phyloP scores from a whole-genome alignment of 2,113 vertebrate genomes.

The Centrocercus urophasianus region DNA sequence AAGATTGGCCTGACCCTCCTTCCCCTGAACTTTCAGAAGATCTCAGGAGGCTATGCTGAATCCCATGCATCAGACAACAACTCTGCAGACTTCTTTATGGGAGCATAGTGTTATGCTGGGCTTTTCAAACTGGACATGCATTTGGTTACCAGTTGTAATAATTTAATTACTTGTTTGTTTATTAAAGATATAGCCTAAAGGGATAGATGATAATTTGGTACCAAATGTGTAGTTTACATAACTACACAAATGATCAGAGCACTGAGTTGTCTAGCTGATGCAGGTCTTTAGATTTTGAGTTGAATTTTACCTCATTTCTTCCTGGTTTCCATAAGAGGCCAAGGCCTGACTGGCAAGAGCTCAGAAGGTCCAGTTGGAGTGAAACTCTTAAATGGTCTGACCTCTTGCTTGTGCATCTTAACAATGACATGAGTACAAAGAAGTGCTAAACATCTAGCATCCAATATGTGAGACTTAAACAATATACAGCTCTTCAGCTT shows the following conservation, averaged over 20 bases:
- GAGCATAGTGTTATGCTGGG: background rate
- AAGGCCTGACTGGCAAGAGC: background rate
- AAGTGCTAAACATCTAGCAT: background rate
- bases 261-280: background rate
- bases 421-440: background rate
- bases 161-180: background rate
- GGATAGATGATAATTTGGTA: background rate
- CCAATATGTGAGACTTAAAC: fast-evolving
- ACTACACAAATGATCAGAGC: background rate
- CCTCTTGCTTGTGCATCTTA: background rate
- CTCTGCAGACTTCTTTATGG: background rate
- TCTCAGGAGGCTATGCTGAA: background rate
- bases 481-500: background rate
- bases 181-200: background rate
- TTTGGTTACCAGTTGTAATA: background rate
- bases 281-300: background rate
- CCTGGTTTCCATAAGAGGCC: background rate
- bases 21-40: background rate
- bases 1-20: background rate
- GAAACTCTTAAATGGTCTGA: fast-evolving
- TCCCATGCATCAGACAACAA: background rate
- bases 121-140: background rate
- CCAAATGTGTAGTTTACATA: background rate
- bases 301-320: background rate
- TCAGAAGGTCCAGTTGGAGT: background rate